A percentile compares a stretch with the other conserved stretches of the same genome.
These are phyloP conservation scores for Drosophila borealis DNA, from an alignment of 2,888 invertebrate genomes.

Conservation along the genomic window DNA sequence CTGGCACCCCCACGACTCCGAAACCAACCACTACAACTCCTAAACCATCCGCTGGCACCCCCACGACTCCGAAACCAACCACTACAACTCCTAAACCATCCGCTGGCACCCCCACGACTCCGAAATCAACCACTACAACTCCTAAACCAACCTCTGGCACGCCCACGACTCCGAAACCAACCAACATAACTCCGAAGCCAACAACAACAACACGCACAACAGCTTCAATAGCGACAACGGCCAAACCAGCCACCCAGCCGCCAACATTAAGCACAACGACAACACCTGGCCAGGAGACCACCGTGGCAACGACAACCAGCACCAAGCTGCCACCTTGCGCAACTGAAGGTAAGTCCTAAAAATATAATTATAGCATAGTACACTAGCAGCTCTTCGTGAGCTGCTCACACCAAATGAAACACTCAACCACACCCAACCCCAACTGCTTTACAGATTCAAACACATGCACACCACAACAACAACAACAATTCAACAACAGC, in stretches of 20 bases:
- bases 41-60: neutral
- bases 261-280: conserved; percentile 18
- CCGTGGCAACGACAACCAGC: conserved; percentile 8
- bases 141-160: neutral
- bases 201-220: conserved; percentile 20
- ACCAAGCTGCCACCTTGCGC: conserved; percentile 34
- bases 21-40: conserved; percentile 9
- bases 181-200: conserved; percentile 4
- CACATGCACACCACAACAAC: conserved; percentile 47
- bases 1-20: neutral
- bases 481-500: conserved; percentile 26
- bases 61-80: conserved; percentile 4
- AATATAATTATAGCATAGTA: neutral
- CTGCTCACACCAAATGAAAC: conserved; percentile 12
- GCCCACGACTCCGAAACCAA: conserved; percentile 5
- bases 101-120: neutral
- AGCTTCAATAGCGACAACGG: neutral
- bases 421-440: conserved; percentile 35
- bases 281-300: conserved; percentile 15
- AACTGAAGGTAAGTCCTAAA: conserved; percentile 25
- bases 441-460: conserved; percentile 57
- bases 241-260: neutral
- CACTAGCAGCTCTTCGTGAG: conserved; percentile 2
- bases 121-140: conserved; percentile 6
- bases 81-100: conserved; percentile 17